Percentiles rank a stretch among this genome's conserved stretches.
phyloP scores from a whole-genome alignment of 2,113 vertebrate genomes.

The Ramphastos sulfuratus region DNA sequence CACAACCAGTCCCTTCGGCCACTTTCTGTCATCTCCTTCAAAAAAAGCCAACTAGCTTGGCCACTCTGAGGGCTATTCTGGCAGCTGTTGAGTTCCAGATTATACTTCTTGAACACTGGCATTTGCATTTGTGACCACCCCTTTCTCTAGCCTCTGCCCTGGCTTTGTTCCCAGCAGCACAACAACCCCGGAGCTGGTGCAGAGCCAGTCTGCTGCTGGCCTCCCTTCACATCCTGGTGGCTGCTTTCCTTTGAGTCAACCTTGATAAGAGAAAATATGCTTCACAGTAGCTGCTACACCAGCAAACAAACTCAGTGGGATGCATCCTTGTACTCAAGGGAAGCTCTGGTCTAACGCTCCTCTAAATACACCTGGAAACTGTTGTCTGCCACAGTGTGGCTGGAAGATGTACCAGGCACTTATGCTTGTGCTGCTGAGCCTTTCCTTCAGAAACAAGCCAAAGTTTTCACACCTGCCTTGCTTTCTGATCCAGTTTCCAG shows the following conservation, averaged over 20 bases:
- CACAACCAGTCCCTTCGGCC: conserved; percentile 40
- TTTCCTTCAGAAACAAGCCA: not conserved
- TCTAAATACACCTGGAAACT: not conserved
- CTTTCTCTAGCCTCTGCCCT: conserved; percentile 57
- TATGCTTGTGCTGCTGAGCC: not conserved
- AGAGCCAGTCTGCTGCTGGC: conserved; percentile 25
- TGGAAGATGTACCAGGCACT: not conserved
- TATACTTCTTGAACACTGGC: conserved; percentile 61
- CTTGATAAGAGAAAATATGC: conserved; percentile 45
- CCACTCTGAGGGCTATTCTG: conserved; percentile 55
- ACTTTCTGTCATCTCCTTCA: conserved; percentile 66
- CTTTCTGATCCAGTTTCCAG: not conserved
- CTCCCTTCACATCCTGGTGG: not conserved
- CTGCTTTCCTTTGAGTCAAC: conserved; percentile 63
- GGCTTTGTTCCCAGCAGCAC: conserved; percentile 40
- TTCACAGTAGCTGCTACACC: not conserved
- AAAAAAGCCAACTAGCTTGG: conserved; percentile 59
- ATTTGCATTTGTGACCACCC: conserved; percentile 32
- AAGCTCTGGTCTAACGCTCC: not conserved
- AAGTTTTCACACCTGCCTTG: not conserved
- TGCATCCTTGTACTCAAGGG: not conserved
- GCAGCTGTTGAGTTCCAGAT: conserved; percentile 71
- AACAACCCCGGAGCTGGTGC: not conserved
- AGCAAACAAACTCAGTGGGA: not conserved
- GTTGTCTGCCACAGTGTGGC: rapidly evolving